These are phyloP conservation scores for Rhyacophila evoluta DNA, from an alignment of 2,888 invertebrate genomes.

Conservation along the genomic window DNA sequence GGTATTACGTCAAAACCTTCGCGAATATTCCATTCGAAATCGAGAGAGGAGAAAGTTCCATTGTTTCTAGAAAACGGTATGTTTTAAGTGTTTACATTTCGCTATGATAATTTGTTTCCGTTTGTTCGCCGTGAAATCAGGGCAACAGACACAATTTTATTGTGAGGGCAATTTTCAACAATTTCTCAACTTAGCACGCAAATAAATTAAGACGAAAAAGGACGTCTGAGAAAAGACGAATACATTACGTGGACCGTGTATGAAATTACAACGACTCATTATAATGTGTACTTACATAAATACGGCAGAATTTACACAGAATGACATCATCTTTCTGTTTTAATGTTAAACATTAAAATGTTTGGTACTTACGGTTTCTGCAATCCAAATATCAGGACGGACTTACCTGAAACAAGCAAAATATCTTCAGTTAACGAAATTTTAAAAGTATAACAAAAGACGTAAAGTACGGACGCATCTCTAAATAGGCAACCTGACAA, in stretches of 20 bases:
- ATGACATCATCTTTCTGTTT: not conserved
- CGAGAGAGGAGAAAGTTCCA: slow-evolving; percentile 48
- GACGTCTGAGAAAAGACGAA: not conserved
- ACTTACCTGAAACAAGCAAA: not conserved
- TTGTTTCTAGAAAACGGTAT: slow-evolving; percentile 38
- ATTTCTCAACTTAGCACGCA: not conserved
- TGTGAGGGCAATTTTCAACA: slow-evolving; percentile 5
- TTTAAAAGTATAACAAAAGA: too few relatives aligned
- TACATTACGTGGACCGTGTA: not conserved
- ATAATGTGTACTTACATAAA: not conserved
- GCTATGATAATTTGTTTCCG: slow-evolving; percentile 5
- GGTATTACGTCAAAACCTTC: slow-evolving; percentile 35
- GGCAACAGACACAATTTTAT: not conserved
- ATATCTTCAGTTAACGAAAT: too few relatives aligned
- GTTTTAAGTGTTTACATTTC: slow-evolving; percentile 9
- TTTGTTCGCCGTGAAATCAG: slow-evolving; percentile 9
- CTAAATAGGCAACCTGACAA: too few relatives aligned
- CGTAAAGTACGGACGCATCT: too few relatives aligned
- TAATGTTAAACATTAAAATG: not conserved
- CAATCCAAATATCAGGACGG: not conserved
- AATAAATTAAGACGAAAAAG: not conserved
- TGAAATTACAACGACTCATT: not conserved
- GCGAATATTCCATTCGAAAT: slow-evolving; percentile 39
- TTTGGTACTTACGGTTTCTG: not conserved
- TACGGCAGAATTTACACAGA: not conserved